Percentiles rank a stretch among this genome's conserved stretches.
phyloP scores from a whole-genome alignment of 35 echinoderm and acorn worm genomes.

The Lytechinus variegatus region DNA sequence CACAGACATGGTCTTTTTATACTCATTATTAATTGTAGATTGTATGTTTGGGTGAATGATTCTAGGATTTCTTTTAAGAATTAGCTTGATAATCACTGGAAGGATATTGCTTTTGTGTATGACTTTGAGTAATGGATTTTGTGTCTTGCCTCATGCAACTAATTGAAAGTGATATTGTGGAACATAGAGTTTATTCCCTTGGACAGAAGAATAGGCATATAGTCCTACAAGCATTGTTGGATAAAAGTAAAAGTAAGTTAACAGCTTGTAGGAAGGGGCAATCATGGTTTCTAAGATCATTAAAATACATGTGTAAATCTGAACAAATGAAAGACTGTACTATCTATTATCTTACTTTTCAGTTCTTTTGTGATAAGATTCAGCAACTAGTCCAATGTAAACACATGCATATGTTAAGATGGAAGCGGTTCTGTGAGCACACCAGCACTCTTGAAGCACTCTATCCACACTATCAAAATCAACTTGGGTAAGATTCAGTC shows the following conservation, averaged over 20 bases:
- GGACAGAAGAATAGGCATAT: too few relatives aligned
- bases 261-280: too few relatives aligned
- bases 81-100: too few relatives aligned
- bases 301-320: too few relatives aligned
- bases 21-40: neutral
- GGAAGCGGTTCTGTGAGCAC: constrained; percentile 98
- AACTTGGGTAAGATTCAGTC: constrained; percentile 83
- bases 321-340: neutral
- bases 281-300: too few relatives aligned
- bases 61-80: neutral
- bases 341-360: constrained; percentile 26
- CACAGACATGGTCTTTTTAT: neutral
- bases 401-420: constrained; percentile 97
- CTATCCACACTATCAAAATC: constrained; percentile 89
- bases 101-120: too few relatives aligned
- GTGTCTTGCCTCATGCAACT: too few relatives aligned
- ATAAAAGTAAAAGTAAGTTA: too few relatives aligned
- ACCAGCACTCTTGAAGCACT: constrained; percentile 92
- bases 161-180: too few relatives aligned
- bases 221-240: too few relatives aligned
- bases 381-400: constrained; percentile 97
- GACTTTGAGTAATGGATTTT: too few relatives aligned
- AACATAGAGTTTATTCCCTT: too few relatives aligned
- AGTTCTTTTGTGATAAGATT: constrained; percentile 96
- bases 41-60: neutral